Percentiles rank a stretch among this genome's conserved stretches.
phyloP scores from a whole-genome alignment of 2,888 invertebrate genomes.

The Parnassius apollo region DNA sequence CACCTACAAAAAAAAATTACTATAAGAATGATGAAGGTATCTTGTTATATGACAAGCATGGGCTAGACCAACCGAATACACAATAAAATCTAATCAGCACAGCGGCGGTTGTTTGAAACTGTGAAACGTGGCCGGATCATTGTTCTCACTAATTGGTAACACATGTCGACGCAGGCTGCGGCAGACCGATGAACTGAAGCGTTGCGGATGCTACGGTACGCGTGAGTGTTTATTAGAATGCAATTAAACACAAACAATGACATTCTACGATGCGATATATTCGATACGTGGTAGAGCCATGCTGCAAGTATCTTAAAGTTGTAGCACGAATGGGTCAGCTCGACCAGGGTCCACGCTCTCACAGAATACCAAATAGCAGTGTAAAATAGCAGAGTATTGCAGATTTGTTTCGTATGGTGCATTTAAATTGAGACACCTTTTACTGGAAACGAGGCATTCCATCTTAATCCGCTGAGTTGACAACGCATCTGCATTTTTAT shows the following conservation, averaged over 20 bases:
- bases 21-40: neutral
- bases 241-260: constrained; percentile 10
- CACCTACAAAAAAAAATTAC: too few species aligned
- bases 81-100: constrained; percentile 76
- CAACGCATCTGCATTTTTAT: too few species aligned
- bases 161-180: constrained; percentile 46
- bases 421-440: too few species aligned
- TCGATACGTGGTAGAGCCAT: neutral
- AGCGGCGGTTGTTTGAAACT: constrained; percentile 56
- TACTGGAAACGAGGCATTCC: too few species aligned
- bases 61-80: constrained; percentile 61
- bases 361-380: too few species aligned
- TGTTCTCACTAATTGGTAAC: constrained; percentile 66
- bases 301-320: too few species aligned
- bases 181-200: constrained; percentile 26
- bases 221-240: constrained; percentile 26
- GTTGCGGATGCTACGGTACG: constrained; percentile 31
- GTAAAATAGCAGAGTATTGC: too few species aligned
- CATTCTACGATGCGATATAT: neutral
- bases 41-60: neutral
- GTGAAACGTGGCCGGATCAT: constrained; percentile 49
- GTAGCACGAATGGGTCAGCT: too few species aligned
- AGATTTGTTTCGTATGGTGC: too few species aligned
- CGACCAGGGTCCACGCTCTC: too few species aligned
- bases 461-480: too few species aligned